Base-by-base conservation (phyloP, 2,888 invertebrate species). In the Chirona hameri region DNA sequence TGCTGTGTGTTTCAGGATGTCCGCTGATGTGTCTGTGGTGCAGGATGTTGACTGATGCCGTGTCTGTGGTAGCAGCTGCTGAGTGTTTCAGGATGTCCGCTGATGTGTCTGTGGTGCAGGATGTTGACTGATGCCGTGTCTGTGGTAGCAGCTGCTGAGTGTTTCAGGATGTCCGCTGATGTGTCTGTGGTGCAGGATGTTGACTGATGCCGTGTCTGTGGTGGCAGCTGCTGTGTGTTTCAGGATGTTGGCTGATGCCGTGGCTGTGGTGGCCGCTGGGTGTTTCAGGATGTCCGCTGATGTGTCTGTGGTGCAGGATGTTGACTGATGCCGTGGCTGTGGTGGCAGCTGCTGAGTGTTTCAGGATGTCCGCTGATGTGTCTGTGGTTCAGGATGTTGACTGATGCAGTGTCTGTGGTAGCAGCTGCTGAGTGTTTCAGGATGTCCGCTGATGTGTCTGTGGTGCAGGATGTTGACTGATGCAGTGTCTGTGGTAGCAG, bases 301-400 rank as follows among this genome's bases (percentile, higher is more conserved):
- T 24, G 15, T 21, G 4, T 60, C 7, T 7, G 24, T 24, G 9
- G 24, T 24, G 60, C 86, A 91, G 94, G 10, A 90, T 95, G 69
- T 94, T 93, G 52, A 12, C 52, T 52, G 52, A 9, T 2, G 52
- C 12, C 52, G 18, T 18, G 7, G 3, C 10, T 52, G 12, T 52
- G 52, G 60, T 21, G 3, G 60, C 12, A 18, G 1, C 55, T 55
- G 15, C 55, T 18, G 15, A 2, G 60, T 7, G 4, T 21, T 18
- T 24, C 21, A 21, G 9, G 24, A 60, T 18, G 24, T 21, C 24
- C 10, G 9, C 60, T 60, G 24, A 21, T 24, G 15, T 21, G 4
- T 60, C 7, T 24, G 60, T 60, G 60, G 24, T 60, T 52, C 86
- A 91, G 94, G 10, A 90, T 95, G 69, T 94, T 93, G 52, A 12